Base-by-base conservation (phyloP, 2,113 vertebrate species). In the Crotalus tigris region DNA sequence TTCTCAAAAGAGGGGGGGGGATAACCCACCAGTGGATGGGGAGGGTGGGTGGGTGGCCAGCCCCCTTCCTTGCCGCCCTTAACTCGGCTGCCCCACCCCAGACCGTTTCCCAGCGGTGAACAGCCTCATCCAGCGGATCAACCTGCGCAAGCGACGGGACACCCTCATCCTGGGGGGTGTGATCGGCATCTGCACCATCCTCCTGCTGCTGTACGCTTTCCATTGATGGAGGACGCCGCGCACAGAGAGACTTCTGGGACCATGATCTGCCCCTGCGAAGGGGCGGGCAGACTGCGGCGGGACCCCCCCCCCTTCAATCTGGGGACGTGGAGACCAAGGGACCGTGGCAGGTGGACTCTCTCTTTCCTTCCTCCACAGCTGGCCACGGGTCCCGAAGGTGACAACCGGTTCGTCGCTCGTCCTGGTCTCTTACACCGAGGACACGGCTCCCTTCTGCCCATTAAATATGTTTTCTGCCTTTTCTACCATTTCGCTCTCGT, bases 61-160 rank as follows among this genome's bases (percentile, higher is more conserved):
- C 44, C 11, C 44, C 1, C 3, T 26, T 26, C 85, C 33, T 89
- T 93, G 15, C 15, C 55, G 26, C 55, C 98, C 98, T 98, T 98
- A 97, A 98, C 97, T 94, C 96, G 8, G 9, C 8, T 5, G 17
- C 21, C 75, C 92, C 93, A 87, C 46, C 92, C 15, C 23, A 99
- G 99, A 99, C 96, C 98, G 99, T 81, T 99, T 99, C 94, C 99
- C 99, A 91, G 98, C 99, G 39, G 99, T 99, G 95, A 99, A 99
- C 98, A 99, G 97, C 96, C 98, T 99, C 96, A 99, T 99, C 95
- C 99, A 99, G 95, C 98, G 99, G 97, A 98, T 99, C 98, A 99
- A 99, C 98, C 97, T 99, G 46, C 98, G 99, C 90, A 99, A 99
- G 94, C 98, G 99, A 49, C 98, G 99, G 54, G 99, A 99, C 97